Percentiles rank a stretch among this genome's conserved stretches.
Conservation (phyloP, 2,888 invertebrate genomes). For the Ceraclea dissimilis region DNA sequence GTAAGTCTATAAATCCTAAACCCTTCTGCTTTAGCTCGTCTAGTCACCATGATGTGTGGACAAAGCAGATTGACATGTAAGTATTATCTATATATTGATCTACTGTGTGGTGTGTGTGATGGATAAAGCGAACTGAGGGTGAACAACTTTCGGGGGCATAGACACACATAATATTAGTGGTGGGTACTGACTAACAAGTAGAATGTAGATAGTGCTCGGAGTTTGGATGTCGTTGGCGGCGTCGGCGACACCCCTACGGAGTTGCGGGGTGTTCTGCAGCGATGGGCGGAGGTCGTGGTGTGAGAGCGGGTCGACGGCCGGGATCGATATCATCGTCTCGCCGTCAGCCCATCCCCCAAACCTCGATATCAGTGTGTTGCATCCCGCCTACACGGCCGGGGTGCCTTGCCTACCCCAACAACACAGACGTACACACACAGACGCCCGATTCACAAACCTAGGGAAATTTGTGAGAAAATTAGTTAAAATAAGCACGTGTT, state of each 20-base stretch:
- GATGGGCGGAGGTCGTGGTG: slow-evolving; percentile 10
- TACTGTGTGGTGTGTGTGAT: not conserved
- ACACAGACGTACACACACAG: not conserved
- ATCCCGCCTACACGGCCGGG: not conserved
- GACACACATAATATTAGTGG: not conserved
- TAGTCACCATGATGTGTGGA: too few relatives aligned
- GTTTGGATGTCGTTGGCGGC: not conserved
- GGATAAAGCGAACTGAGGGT: not conserved
- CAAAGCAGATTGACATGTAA: too few relatives aligned
- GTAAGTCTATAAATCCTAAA: too few relatives aligned
- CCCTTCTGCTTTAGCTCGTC: too few relatives aligned
- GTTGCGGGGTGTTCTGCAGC: too few relatives aligned
- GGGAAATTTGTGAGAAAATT: too few relatives aligned
- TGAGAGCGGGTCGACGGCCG: slow-evolving; percentile 5
- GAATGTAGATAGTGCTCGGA: not conserved
- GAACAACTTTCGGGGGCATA: not conserved
- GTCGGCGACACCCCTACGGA: not conserved
- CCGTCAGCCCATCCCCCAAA: slow-evolving; percentile 6
- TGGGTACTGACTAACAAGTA: not conserved
- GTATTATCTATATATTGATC: too few relatives aligned
- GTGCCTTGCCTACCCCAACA: not conserved
- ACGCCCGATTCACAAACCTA: too few relatives aligned
- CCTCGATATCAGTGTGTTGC: not conserved
- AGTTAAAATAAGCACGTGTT: too few relatives aligned
- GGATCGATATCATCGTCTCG: slow-evolving; percentile 9